phyloP scores from a whole-genome alignment of 37 sponge, comb jelly and placozoan genomes.

The Crambe crambe region DNA sequence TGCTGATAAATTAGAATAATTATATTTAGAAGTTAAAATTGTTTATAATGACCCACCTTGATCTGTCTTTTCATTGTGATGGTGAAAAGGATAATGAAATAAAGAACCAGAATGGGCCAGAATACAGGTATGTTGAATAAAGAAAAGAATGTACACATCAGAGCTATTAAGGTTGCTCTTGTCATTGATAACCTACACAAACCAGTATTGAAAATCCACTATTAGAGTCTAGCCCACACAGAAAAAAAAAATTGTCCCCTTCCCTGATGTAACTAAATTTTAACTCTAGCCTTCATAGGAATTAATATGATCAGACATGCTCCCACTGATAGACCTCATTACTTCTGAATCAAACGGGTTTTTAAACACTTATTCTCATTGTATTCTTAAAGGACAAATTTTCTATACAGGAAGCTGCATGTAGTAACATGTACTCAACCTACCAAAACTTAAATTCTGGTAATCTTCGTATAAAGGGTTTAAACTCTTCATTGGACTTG shows the following conservation, averaged over 20 bases:
- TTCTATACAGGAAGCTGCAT: background rate
- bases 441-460: slow-evolving; percentile 99
- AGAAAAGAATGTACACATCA: slow-evolving; percentile 78
- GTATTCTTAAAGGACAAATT: background rate
- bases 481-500: slow-evolving; percentile 82
- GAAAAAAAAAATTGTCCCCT: too few relatives aligned
- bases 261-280: too few relatives aligned
- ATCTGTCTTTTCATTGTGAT: slow-evolving; percentile 96
- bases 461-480: slow-evolving; percentile 88
- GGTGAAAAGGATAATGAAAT: slow-evolving; percentile 85
- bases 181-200: slow-evolving; percentile 61
- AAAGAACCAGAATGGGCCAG: slow-evolving; percentile 86
- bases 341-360: too few relatives aligned
- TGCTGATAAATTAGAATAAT: slow-evolving; percentile 52
- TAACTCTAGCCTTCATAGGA: too few relatives aligned
- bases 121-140: slow-evolving; percentile 93
- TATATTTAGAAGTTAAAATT: background rate
- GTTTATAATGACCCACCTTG: slow-evolving; percentile 38
- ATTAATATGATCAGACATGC: too few relatives aligned
- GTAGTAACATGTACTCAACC: background rate
- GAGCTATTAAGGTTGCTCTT: slow-evolving; percentile 71
- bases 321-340: too few relatives aligned
- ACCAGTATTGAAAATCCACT: background rate
- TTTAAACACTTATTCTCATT: too few relatives aligned
- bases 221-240: too few relatives aligned